Evolutionary conservation across 2,113 vertebrate genomes (phyloP).

Genomic region (Syrrhaptes paradoxus): DNA sequence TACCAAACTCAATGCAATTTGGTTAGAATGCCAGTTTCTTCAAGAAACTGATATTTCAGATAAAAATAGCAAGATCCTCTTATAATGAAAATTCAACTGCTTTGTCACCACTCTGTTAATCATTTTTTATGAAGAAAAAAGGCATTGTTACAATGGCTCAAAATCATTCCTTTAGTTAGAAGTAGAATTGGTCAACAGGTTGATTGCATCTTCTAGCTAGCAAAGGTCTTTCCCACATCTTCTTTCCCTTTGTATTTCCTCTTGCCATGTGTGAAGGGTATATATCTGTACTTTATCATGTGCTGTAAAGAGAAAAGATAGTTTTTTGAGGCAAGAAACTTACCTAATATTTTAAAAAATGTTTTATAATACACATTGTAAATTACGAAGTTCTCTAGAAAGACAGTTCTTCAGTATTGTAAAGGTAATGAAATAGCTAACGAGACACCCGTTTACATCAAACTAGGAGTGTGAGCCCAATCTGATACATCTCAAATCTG

Average conservation of each 20-base stretch:
- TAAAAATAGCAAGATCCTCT: slow-evolving; percentile 69
- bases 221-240: slow-evolving; percentile 93
- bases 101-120: slow-evolving; percentile 66
- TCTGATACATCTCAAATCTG: background rate
- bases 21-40: slow-evolving; percentile 76
- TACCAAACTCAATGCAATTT: slow-evolving; percentile 65
- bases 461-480: background rate
- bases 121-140: slow-evolving; percentile 77
- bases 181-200: slow-evolving; percentile 68
- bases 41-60: slow-evolving; percentile 66
- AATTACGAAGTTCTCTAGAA: background rate
- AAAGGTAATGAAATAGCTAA: background rate
- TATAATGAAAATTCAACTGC: slow-evolving; percentile 72
- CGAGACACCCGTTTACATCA: background rate
- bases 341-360: background rate
- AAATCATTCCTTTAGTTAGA: slow-evolving; percentile 73
- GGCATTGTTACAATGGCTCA: slow-evolving; percentile 85
- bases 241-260: slow-evolving; percentile 99
- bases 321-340: background rate
- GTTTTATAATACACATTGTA: background rate
- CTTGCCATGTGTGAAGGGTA: slow-evolving; percentile 98
- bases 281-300: slow-evolving; percentile 99
- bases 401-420: background rate
- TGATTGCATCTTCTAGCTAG: slow-evolving; percentile 87
- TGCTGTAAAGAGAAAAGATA: slow-evolving; percentile 80